Evolutionary conservation across 1,140 invertebrate species (phyloP).

Genomic region (Pectinophora gossypiella): DNA sequence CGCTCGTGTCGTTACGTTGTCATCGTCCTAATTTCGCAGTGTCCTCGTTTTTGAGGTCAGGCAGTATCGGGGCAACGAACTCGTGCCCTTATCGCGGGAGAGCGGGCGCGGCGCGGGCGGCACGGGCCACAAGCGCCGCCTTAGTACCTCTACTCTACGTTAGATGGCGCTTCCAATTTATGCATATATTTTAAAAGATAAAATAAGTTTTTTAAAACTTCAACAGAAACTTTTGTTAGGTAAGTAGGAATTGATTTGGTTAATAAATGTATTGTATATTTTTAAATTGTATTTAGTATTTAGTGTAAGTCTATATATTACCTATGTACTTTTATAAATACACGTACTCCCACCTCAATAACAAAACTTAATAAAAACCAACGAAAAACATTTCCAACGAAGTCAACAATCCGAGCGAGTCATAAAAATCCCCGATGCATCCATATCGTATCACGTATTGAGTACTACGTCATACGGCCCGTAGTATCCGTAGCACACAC

Average conservation of each 20-base stretch:
- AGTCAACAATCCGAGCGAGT: too few relatives aligned
- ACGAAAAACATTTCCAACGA: too few relatives aligned
- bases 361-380: too few relatives aligned
- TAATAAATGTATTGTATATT: too few relatives aligned
- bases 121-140: conserved; percentile 34
- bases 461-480: not conserved
- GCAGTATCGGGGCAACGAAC: conserved; percentile 72
- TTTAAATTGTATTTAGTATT: too few relatives aligned
- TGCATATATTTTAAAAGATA: conserved; percentile 1
- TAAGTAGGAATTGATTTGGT: too few relatives aligned
- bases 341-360: too few relatives aligned
- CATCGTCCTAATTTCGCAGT: conserved; percentile 75
- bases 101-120: conserved; percentile 20
- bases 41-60: conserved; percentile 75
- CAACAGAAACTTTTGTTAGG: too few relatives aligned
- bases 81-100: conserved; percentile 67
- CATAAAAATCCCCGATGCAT: not conserved
- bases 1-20: conserved; percentile 71
- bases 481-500: conserved; percentile 1
- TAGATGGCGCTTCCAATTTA: conserved; percentile 46
- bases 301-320: too few relatives aligned
- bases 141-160: conserved; percentile 41
- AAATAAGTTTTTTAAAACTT: too few relatives aligned
- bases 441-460: not conserved
- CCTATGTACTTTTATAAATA: too few relatives aligned